A percentile compares a stretch with the other conserved stretches of the same genome.
phyloP scores from a whole-genome alignment of 2,797 vertebrate species.

The Acanthurus leucopareius region DNA sequence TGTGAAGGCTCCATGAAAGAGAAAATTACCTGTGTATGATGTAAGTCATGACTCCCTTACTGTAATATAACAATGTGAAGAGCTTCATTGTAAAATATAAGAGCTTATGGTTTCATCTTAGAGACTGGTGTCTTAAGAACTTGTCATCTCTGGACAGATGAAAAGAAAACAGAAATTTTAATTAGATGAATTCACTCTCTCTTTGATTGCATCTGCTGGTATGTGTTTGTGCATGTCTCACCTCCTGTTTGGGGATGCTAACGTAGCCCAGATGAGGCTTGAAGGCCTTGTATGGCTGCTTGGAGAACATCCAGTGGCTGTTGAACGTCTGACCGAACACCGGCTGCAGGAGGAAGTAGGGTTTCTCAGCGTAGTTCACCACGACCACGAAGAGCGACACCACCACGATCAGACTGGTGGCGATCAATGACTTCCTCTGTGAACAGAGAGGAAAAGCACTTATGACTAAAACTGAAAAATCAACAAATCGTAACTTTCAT shows the following conservation, averaged over 20 bases:
- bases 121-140: not conserved
- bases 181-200: too few relatives aligned
- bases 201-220: too few relatives aligned
- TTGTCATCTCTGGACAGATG: too few relatives aligned
- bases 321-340: slow-evolving; percentile 89
- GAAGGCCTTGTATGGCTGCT: slow-evolving; percentile 85
- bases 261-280: slow-evolving; percentile 92
- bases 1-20: slow-evolving; percentile 22
- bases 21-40: slow-evolving; percentile 17
- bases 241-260: slow-evolving; percentile 93
- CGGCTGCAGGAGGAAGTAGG: slow-evolving; percentile 89
- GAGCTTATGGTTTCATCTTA: not conserved
- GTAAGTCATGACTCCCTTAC: not conserved
- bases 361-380: slow-evolving; percentile 90
- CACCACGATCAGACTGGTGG: slow-evolving; percentile 87
- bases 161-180: too few relatives aligned
- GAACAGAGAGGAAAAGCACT: slow-evolving; percentile 14
- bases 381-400: slow-evolving; percentile 92
- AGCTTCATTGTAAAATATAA: slow-evolving; percentile 1
- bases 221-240: slow-evolving; percentile 77
- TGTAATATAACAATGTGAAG: not conserved
- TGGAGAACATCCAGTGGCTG: slow-evolving; percentile 89
- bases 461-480: not conserved
- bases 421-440: slow-evolving; percentile 92
- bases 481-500: not conserved